Evolutionary conservation across 2,797 vertebrate genomes (phyloP), one percentile per base, ranked within the genome.

Genomic region (Austrolebias charrua): DNA sequence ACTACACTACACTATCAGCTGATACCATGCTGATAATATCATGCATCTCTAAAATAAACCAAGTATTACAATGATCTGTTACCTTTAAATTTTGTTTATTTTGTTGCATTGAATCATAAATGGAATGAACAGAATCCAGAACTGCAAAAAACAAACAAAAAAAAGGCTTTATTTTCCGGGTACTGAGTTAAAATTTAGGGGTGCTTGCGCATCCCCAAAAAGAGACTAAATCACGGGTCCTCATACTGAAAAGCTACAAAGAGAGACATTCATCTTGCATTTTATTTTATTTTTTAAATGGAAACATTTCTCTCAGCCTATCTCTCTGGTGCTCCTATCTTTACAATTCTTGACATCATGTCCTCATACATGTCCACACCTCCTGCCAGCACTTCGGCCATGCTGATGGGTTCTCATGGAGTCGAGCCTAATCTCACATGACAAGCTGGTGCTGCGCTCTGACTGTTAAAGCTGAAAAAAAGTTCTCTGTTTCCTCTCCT

Each of bases 351-450:
- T 59, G 28, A 49, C 43, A 46, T 35, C 4, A 10, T 11, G 18
- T 38, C 31, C 0, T 48, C 42, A 28, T 29, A n/a, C 9, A 38
- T 18, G 29, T 24, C 28, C 48, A 44, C 38, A 31, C 24, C 12
- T 43, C 24, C 28, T 15, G 35, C 13, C 0, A 5, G 7, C 63
- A 13, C 35, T 16, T 28, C 51, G 18, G 12, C 12, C 40, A 40
- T 12, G 29, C 8, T 38, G 50, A 35, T 15, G 0, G 48, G 43
- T 61, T 62, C 33, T 51, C 33, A 38, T 19, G 31, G 47, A 54
- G 67, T 71, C 60, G 49, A 54, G 48, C 40, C 10, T 33, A 63
- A 76, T 65, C 50, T 28, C 55, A 67, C 47, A 48, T 75, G 70
- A 75, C 60, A 55, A 38, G 57, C 24, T 48, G 58, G 40, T 28